Evolutionary conservation across 2,113 vertebrate genomes (phyloP).

Genomic region (Hypanus sabinus): DNA sequence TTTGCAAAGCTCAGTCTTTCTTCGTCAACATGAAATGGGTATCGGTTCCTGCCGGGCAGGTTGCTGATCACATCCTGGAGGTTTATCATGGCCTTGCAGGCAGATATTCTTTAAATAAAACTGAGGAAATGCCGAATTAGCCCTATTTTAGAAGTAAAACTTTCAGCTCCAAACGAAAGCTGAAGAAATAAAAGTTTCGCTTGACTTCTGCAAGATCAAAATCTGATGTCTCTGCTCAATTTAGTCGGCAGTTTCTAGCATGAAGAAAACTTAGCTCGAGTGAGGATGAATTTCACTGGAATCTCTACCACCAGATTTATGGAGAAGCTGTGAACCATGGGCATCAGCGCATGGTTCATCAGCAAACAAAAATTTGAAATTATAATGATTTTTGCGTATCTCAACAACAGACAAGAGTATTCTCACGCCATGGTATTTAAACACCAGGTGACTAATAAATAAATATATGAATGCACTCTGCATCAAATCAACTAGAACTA

Average conservation of each 20-base stretch:
- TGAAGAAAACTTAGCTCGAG: neutral
- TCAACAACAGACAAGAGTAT: neutral
- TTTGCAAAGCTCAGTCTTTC: slow-evolving; percentile 60
- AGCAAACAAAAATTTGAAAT: slow-evolving; percentile 47
- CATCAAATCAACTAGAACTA: neutral
- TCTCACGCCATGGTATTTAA: no score
- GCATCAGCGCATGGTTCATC: no score
- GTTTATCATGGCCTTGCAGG: slow-evolving; percentile 43
- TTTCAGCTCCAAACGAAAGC: neutral
- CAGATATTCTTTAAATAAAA: slow-evolving; percentile 44
- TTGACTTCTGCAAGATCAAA: neutral
- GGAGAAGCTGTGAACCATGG: slow-evolving; percentile 39
- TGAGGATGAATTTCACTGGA: no score
- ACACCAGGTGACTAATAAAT: neutral
- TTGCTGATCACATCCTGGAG: slow-evolving; percentile 40
- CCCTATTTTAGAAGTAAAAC: neutral
- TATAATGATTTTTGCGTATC: slow-evolving; percentile 44
- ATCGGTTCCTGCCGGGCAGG: slow-evolving; percentile 42
- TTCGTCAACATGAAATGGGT: slow-evolving; percentile 47
- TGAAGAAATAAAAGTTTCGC: neutral
- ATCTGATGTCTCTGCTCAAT: no score
- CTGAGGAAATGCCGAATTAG: slow-evolving; percentile 31
- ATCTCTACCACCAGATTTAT: slow-evolving; percentile 12
- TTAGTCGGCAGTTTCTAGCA: neutral
- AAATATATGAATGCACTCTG: neutral